Conservation (phyloP, 2,888 invertebrate species). For the Panopea generosa region DNA sequence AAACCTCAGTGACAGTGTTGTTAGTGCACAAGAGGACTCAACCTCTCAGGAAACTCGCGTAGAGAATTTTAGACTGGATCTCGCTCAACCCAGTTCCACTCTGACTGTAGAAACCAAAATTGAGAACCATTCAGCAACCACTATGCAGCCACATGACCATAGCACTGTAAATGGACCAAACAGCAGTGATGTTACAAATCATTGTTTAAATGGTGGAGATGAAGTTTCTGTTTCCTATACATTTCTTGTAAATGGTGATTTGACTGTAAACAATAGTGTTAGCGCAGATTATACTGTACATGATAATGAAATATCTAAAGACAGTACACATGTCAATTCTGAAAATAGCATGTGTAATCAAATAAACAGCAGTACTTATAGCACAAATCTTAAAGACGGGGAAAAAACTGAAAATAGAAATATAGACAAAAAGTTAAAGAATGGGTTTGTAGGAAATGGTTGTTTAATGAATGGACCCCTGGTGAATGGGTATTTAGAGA, state of each 20-base stretch:
- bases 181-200: neutral
- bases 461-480: conserved; percentile 23
- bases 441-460: conserved; percentile 14
- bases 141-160: neutral
- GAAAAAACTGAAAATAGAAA: neutral
- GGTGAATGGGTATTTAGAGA: conserved; percentile 4
- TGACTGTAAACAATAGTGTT: conserved; percentile 10
- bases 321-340: too few relatives aligned
- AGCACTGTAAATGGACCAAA: conserved; percentile 28
- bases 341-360: too few relatives aligned
- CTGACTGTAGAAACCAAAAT: conserved; percentile 24
- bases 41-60: neutral
- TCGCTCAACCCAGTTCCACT: neutral
- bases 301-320: too few relatives aligned
- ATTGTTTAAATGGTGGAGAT: neutral
- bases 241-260: conserved; percentile 35
- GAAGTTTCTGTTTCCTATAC: conserved; percentile 40
- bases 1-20: conserved; percentile 41
- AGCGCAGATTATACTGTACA: too few relatives aligned
- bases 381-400: too few relatives aligned
- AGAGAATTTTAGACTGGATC: neutral
- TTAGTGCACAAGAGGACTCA: neutral
- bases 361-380: too few relatives aligned
- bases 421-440: conserved; percentile 2
- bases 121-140: conserved; percentile 16